Base-by-base conservation (phyloP, 2,797 vertebrate species). In the Onychomys leucogaster region DNA sequence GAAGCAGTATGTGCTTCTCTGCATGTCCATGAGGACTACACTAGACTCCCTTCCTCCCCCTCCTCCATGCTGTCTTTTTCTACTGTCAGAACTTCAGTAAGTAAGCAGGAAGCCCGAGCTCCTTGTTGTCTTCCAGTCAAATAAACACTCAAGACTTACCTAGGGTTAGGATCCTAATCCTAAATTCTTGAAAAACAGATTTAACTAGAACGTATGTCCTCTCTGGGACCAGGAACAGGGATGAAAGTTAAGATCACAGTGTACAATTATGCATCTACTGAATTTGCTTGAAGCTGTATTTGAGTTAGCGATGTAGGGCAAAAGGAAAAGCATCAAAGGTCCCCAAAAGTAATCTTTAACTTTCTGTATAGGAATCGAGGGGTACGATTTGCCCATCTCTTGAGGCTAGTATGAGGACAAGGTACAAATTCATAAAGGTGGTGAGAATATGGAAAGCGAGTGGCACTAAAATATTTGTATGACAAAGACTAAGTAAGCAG, bases 11-110 rank as follows among this genome's bases (percentile, higher is more conserved):
- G 17, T 6, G 11, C 34, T 34, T 61, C 16, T 55, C 52, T 27
- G 2, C 1, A 12, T 46, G 32, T 37, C 69, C 34, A 0, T 0
- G 12, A n/a, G 11, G n/a, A 6, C 7, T 63, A 9, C 9, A 43
- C 25, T 12, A 23, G 46, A 16, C 46, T 87, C 46, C 29, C 10
- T 73, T 55, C 6, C 82, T 41, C 32, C 69, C 57, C 6, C 27
- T 59, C 55, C 29, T 55, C 52, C 52, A 23, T 1, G 3, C 2
- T 41, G 32, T 6, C 14, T 77, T 63, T 76, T 80, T 43, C 9
- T 84, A 46, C 46, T 76, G 63, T 73, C 87, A 29, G 27, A 80
- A 11, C 25, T 29, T n/a, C 49, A 23, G 8, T 11, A 63, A 43
- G 49, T 23, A 59, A 67, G 69, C 3, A 5, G 46, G 37, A 10